Percentiles rank a stretch among this genome's conserved stretches.
phyloP scores from a whole-genome alignment of 2,888 invertebrate genomes.

The Vanessa cardui region DNA sequence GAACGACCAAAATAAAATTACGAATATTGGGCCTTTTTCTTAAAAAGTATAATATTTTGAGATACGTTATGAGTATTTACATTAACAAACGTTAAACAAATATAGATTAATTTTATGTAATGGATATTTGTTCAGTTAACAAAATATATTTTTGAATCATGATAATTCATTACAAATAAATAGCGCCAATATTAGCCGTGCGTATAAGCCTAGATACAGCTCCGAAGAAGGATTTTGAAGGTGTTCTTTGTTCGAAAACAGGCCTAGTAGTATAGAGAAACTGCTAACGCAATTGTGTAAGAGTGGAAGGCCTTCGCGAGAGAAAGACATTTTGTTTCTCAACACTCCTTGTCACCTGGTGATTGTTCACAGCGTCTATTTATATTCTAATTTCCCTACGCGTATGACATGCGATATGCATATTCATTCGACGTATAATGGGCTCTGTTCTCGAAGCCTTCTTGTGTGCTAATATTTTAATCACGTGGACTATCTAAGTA shows the following conservation, averaged over 20 bases:
- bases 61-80: too few species aligned
- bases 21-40: too few species aligned
- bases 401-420: conserved; percentile 42
- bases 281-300: conserved; percentile 66
- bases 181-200: not conserved
- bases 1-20: too few species aligned
- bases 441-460: conserved; percentile 25
- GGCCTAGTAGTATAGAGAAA: conserved; percentile 48
- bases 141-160: too few species aligned
- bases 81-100: too few species aligned
- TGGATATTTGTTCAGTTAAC: too few species aligned
- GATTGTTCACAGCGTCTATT: conserved; percentile 60
- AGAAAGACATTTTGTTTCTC: conserved; percentile 75
- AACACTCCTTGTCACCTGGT: conserved; percentile 68
- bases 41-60: too few species aligned
- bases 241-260: conserved; percentile 41
- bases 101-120: too few species aligned
- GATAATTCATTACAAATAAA: too few species aligned
- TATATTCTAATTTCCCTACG: conserved; percentile 56
- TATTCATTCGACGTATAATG: conserved; percentile 24
- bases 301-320: conserved; percentile 72
- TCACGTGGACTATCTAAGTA: not conserved
- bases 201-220: not conserved
- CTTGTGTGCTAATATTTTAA: conserved; percentile 21
- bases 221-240: conserved; percentile 16